phyloP scores from a whole-genome alignment of 2,113 vertebrate species.

The Nannobrachium achirus region DNA sequence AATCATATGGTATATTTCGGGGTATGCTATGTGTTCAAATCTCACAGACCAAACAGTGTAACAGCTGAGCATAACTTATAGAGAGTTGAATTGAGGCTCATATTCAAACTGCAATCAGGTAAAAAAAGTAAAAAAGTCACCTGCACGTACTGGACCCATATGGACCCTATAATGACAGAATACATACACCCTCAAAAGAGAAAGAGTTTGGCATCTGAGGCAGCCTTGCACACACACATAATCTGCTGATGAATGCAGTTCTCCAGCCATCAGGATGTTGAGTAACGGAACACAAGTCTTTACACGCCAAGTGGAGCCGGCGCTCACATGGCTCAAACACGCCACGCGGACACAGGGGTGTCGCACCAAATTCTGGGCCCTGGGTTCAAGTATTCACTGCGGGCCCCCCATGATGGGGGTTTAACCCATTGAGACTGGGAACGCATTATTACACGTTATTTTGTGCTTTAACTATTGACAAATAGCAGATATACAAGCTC shows the following conservation, averaged over 20 bases:
- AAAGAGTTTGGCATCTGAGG: conserved; percentile 3
- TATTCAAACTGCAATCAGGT: neutral
- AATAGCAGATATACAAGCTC: no score
- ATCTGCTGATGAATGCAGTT: conserved; percentile 14
- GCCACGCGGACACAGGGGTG: no score
- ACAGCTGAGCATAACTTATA: neutral
- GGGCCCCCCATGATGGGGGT: no score
- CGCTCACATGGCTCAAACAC: conserved; percentile 11
- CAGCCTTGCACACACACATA: neutral
- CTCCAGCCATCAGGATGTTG: conserved; percentile 17
- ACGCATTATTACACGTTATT: no score
- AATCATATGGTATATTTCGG: no score
- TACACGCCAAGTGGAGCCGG: conserved; percentile 39
- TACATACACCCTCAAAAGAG: conserved; percentile 5
- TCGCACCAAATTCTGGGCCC: no score
- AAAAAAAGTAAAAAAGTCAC: conserved; percentile 6
- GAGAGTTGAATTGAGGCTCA: neutral
- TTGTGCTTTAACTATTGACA: no score
- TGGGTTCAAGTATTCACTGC: no score
- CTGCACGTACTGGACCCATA: neutral
- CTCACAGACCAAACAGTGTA: neutral
- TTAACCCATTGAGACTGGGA: no score
- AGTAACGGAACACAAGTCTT: conserved; percentile 16
- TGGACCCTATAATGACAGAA: neutral
- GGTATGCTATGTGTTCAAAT: no score